Base-by-base conservation (phyloP, 2,797 vertebrate species). In the Phrynocephalus guinanensis region DNA sequence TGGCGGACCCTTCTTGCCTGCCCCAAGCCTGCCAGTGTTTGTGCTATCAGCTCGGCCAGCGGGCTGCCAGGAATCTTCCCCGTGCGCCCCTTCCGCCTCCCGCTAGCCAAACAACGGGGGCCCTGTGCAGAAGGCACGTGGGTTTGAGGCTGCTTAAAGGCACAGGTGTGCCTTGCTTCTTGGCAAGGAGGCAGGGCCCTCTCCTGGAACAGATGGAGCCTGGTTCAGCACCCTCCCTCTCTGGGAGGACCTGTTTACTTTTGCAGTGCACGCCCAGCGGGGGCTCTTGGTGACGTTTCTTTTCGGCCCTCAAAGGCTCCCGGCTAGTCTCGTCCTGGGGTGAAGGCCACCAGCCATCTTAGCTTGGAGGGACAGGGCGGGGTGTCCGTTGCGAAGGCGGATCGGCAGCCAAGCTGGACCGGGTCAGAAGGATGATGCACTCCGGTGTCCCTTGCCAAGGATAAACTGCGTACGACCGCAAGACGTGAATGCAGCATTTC, bases 391-490 rank as follows among this genome's bases (percentile, higher is more conserved):
- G 75, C 38, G 71, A 33, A 33, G 13, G 5, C 28, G 22, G 9
- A 13, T 28, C n/a, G n/a, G 70, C 11, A 30, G 30, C n/a, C 5
- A 33, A 26, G 71, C 28, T 30, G n/a, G 5, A 18, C 9, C 13
- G 73, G 20, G 38, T 22, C 38, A 48, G 38, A 76, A 44, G 60
- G 60, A 76, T 76, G 38, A 44, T 30, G 13, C 18, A n/a, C 3
- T 33, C 72, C 38, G 1, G 1, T 48, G 24, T 2, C 75, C 24
- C 44, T 11, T 44, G 22, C 44, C 2, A 28, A 28, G 3, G 76
- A 1, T 15, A 28, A 6, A 13, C 28, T 3, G 5, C 1, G 11
- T 6, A 26, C 16, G 1, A 10, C 50, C 16, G 2, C 50, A 0
- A 24, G 28, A 13, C 9, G 77, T 26, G n/a, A 13, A 15, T 6